Base-by-base conservation (phyloP, 2,888 invertebrate species). In the Tinea semifulvella region DNA sequence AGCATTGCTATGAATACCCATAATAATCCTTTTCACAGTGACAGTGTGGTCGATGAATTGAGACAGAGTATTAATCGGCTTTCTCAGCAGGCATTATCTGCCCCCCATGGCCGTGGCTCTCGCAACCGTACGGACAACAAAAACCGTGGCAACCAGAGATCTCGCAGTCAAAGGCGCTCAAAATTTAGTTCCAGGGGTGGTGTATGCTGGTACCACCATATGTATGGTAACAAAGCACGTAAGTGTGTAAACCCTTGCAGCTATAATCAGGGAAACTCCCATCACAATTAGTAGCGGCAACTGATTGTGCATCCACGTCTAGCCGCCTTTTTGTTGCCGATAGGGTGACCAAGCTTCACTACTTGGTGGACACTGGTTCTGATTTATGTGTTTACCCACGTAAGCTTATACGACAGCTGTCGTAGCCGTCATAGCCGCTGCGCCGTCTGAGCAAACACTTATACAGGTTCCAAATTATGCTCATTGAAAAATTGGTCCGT, bases 341-440 rank as follows among this genome's bases (percentile, higher is more conserved):
- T 39, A 40, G 46, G 2, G n/a, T 2, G 16, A 22, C 46, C 5
- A 48, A 42, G 2, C 19, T 17, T 8, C 35, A 28, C 6, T 47
- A 44, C 22, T 31, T 47, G 16, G 20, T 46, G 10, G 46, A 46
- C n/a, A n/a, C n/a, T n/a, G n/a, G n/a, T n/a, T n/a, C n/a, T n/a
- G n/a, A n/a, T n/a, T n/a, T n/a, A n/a, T 28, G n/a, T 53, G 56
- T 44, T 52, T 54, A 26, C 54, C 48, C 25, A 54, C 54, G 51
- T 50, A 13, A 48, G 54, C n/a, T 13, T 11, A 8, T 18, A 4
- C 18, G 18, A 11, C n/a, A 18, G 16, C 16, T n/a, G n/a, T n/a
- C n/a, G n/a, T n/a, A n/a, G n/a, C n/a, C n/a, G n/a, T n/a, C n/a
- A n/a, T n/a, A n/a, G n/a, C n/a, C n/a, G n/a, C n/a, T n/a, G n/a